Percentiles rank a stretch among this genome's conserved stretches.
phyloP scores from a whole-genome alignment of 2,113 vertebrate genomes.

The Lutjanus erythropterus region DNA sequence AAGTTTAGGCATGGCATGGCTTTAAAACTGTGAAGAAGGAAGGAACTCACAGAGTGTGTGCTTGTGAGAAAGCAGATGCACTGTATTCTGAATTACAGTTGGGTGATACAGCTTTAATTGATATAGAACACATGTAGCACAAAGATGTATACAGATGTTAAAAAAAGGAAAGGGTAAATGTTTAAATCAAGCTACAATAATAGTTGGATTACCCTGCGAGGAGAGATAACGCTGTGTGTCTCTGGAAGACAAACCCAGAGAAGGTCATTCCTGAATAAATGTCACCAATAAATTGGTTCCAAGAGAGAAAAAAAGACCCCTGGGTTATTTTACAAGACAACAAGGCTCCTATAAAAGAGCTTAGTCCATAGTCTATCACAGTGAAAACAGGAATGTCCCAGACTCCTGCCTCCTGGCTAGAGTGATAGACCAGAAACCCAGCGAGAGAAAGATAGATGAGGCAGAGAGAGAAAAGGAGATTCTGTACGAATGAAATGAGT shows the following conservation, averaged over 20 bases:
- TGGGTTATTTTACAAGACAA: conserved; percentile 76
- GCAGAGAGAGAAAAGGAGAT: conserved; percentile 11
- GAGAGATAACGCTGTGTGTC: conserved; percentile 62
- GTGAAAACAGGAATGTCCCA: conserved; percentile 55
- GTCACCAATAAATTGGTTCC: conserved; percentile 80
- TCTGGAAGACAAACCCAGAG: conserved; percentile 71
- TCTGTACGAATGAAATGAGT: conserved; percentile 20
- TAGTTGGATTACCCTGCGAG: conserved; percentile 66
- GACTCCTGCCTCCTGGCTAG: conserved; percentile 63
- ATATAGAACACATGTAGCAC: conserved; percentile 23
- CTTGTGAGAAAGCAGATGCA: conserved; percentile 6
- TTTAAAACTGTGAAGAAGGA: conserved; percentile 6
- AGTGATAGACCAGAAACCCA: conserved; percentile 45
- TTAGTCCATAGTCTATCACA: conserved; percentile 70
- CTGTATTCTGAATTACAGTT: conserved; percentile 18
- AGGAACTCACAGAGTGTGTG: not conserved
- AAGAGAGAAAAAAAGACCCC: conserved; percentile 39
- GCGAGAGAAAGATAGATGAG: conserved; percentile 37
- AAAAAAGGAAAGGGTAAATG: conserved; percentile 56
- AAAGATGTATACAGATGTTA: conserved; percentile 1
- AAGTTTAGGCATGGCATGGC: conserved; percentile 39
- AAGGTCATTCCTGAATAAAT: conserved; percentile 84
- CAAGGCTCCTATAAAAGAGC: conserved; percentile 75
- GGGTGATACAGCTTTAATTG: conserved; percentile 17
- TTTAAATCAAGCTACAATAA: conserved; percentile 74